Percentiles rank a stretch among this genome's conserved stretches.
These are phyloP conservation scores for Pelagia noctiluca DNA, from an alignment of 30 jellyfish, hydroid and myxozoan genomes.

Conservation along the genomic window DNA sequence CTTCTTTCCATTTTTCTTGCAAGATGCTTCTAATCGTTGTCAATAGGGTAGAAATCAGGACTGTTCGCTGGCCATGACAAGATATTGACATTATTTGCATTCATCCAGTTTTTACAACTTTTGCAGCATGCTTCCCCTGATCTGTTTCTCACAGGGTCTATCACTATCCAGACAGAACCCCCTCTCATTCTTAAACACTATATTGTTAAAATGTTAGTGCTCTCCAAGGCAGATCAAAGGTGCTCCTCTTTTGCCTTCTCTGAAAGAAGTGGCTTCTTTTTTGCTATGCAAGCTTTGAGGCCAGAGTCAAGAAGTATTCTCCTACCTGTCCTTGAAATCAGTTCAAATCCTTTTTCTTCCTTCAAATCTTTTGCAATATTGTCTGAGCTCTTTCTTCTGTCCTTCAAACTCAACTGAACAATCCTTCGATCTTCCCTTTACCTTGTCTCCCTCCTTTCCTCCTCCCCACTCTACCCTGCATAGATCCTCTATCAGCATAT, in stretches of 20 bases:
- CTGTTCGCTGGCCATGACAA: no score
- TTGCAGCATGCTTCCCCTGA: conserved; percentile 58
- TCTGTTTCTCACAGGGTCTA: conserved; percentile 51
- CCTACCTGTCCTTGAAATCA: no score
- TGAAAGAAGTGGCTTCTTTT: conserved; percentile 20
- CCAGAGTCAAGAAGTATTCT: conserved; percentile 46
- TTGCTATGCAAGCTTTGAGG: conserved; percentile 32
- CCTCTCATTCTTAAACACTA: conserved; percentile 51
- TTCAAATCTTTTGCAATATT: not conserved
- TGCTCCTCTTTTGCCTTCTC: not conserved
- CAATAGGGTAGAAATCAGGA: not conserved
- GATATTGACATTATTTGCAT: no score
- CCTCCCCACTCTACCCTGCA: not conserved
- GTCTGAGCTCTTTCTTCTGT: not conserved
- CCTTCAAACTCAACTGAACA: not conserved
- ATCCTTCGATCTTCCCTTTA: not conserved
- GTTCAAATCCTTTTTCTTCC: not conserved
- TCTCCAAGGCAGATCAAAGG: not conserved
- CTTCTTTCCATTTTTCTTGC: not conserved
- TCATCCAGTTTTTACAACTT: no score
- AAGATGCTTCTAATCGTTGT: not conserved
- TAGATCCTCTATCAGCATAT: no score
- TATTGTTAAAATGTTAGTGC: conserved; percentile 49
- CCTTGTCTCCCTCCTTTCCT: not conserved
- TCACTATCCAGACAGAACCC: conserved; percentile 47